Evolutionary conservation across 1,140 invertebrate genomes (phyloP), one percentile per base, ranked within the genome.

Genomic region (Muscidifurax raptorellus): DNA sequence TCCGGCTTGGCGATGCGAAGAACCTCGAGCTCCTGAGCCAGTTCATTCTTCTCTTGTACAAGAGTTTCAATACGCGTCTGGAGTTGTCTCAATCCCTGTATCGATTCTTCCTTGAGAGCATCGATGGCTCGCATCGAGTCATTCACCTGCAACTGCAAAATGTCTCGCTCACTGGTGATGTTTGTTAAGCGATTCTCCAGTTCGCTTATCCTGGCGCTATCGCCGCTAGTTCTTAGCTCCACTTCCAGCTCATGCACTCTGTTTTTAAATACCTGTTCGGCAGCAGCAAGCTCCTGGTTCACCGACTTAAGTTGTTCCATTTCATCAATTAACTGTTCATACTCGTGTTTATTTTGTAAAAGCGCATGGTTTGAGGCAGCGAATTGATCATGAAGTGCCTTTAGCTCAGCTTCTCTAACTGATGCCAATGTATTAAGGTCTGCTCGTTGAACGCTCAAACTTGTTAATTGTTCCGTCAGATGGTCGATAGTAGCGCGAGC

Each of bases 91-190:
- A 69, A 30, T 6, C 9, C 27, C 27, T 69, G 25, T 10, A n/a
- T 3, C 27, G 66, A 30, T 28, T 69, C 66, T n/a, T 69, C 66
- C 10, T 69, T 86, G 18, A 87, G 18, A 28, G 89, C 87, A 9
- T 89, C 82, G 27, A 88, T 77, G 0, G 87, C 85, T 9, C 86
- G 86, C 0, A 81, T 82, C 0, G 89, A 71, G 15, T 91, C 90
- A 22, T 87, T 90, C 1, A 90, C 84, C 69, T 90, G 89, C 25
- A 89, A 32, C 40, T 91, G 88, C 13, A 90, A 22, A 36, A 90
- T 66, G 10, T 90, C 88, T 28, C 85, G 84, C 47, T 90, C 88
- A 7, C 82, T 76, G 0, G 79, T 80, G 2, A 87, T 83, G 1
- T 52, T 22, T 0, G 75, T 76, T 1, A 89, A 64, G 15, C 86